Evolutionary conservation across 2,797 vertebrate genomes (phyloP).

Genomic region (Apogon talboti): DNA sequence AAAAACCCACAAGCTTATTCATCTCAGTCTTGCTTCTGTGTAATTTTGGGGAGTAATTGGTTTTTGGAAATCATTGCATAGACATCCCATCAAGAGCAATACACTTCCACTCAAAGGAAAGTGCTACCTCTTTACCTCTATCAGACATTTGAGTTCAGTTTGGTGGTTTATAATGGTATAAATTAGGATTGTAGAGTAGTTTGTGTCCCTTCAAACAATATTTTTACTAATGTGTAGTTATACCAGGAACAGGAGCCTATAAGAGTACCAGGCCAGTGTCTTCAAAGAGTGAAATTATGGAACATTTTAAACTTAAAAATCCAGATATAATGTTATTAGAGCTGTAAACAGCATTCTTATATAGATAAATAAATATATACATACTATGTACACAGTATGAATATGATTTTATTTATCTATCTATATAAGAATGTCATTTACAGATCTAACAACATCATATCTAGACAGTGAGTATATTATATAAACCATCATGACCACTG

Average conservation of each 20-base stretch:
- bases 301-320: no score
- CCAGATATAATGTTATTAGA: no score
- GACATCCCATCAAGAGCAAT: conserved; percentile 25
- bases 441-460: no score
- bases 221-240: conserved; percentile 1
- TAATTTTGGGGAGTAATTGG: conserved; percentile 26
- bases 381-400: no score
- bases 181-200: conserved; percentile 12
- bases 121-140: not conserved
- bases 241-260: conserved; percentile 3
- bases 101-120: conserved; percentile 11
- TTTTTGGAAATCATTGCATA: conserved; percentile 20
- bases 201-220: not conserved
- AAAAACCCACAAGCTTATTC: conserved; percentile 11
- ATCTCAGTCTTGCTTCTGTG: conserved; percentile 15
- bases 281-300: no score
- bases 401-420: no score
- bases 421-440: no score
- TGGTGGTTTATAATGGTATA: conserved; percentile 14
- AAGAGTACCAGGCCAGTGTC: not conserved
- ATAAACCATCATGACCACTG: no score
- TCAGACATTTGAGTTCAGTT: conserved; percentile 11
- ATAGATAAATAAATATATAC: no score
- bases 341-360: no score
- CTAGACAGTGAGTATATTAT: no score